Base-by-base conservation (phyloP, 2,113 vertebrate genomes). In the Phrynosoma platyrhinos region DNA sequence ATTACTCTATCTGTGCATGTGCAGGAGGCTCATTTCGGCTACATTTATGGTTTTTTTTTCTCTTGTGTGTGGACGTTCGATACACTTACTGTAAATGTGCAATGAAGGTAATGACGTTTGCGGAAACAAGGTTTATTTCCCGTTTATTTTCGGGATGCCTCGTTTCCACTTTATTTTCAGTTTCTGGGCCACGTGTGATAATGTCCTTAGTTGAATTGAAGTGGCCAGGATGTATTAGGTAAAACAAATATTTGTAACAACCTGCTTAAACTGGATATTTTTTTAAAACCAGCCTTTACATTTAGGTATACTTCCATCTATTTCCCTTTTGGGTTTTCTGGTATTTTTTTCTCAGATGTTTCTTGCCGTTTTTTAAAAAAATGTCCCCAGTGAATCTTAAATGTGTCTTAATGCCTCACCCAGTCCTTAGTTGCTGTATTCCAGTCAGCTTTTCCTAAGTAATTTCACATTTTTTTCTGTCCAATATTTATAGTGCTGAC, bases 361-460 rank as follows among this genome's bases (percentile, higher is more conserved):
- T 82, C 9, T 23, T 75, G 53, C 30, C 62, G 74, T 58, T 87
- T 81, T 58, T 80, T 68, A 23, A 62, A 62, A 64, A 75, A 76
- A n/a, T 76, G 18, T 75, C 32, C 79, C 36, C 36, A 87, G 62
- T 82, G 69, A 58, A 75, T 87, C 55, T 87, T 87, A 87, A 82
- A 82, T 64, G 69, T 27, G 32, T 74, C n/a, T 72, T 53, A 13
- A 23, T 9, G 32, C 23, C 14, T 75, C 36, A 23, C n/a, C 9
- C 81, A 16, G 1, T 79, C 87, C 80, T 30, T 9, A 21, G 69
- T 9, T 90, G 0, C 2, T 87, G 53, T 80, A 83, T 86, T 78
- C 4, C 89, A 84, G 89, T 64, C 64, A 40, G 25, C 1, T 89
- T 83, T 32, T 79, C 92, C 79, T 90, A 91, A 76, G 75, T 79